Evolutionary conservation across 2,888 invertebrate species (phyloP).

Genomic region (Xanthorhoe spadicearia): DNA sequence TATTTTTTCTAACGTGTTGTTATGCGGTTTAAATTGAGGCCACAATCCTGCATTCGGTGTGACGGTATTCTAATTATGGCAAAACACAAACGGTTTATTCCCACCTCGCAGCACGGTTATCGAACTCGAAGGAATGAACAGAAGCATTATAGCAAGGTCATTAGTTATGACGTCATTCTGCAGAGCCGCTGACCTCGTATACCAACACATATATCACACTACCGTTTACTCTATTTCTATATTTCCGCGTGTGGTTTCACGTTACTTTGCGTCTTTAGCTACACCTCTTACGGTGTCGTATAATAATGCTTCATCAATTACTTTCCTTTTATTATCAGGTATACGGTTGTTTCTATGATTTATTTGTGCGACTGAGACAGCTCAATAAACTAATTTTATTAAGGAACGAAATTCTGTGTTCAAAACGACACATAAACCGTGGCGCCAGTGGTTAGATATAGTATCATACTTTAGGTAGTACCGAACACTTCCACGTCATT

Average conservation of each 20-base stretch:
- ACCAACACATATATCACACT: slow-evolving; percentile 40
- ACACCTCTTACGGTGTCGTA: background rate
- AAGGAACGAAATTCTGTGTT: slow-evolving; percentile 50
- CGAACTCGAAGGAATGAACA: slow-evolving; percentile 57
- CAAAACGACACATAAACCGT: slow-evolving; percentile 58
- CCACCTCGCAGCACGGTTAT: slow-evolving; percentile 72
- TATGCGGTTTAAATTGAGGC: background rate
- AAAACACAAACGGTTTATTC: slow-evolving; percentile 66
- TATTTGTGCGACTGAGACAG: background rate
- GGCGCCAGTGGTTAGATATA: background rate
- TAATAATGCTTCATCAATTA: background rate
- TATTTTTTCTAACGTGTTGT: background rate
- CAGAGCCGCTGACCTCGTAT: slow-evolving; percentile 70
- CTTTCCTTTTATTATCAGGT: background rate
- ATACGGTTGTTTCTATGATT: background rate
- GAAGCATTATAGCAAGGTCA: slow-evolving; percentile 66
- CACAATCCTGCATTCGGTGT: slow-evolving; percentile 1
- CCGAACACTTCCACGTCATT: slow-evolving; percentile 47
- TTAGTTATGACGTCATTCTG: slow-evolving; percentile 67
- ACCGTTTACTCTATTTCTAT: slow-evolving; percentile 56
- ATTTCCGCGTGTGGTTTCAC: slow-evolving; percentile 62
- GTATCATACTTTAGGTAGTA: background rate
- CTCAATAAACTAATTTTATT: slow-evolving; percentile 11
- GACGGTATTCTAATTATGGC: slow-evolving; percentile 58
- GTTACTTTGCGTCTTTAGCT: background rate